Base-by-base conservation (phyloP, 2,888 invertebrate genomes). In the Tipula vernalis region DNA sequence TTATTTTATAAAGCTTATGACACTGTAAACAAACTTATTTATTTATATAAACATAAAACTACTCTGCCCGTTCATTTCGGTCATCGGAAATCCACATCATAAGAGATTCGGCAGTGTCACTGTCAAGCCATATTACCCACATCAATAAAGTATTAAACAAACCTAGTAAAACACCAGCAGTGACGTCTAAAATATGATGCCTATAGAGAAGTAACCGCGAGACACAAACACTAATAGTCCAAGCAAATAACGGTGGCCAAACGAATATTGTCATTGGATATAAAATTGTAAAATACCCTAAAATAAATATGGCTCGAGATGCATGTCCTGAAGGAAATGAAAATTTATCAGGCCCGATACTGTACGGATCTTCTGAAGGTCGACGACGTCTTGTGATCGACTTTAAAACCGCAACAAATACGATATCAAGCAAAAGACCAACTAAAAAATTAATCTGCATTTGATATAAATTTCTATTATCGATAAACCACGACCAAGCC, bases 321-420 rank as follows among this genome's bases (percentile, higher is more conserved):
- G 97, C 95, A 91, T 99, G 99, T 0, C 98, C 98, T 0, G 98
- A 99, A 12, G 99, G 99, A 91, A 99, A 99, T 39, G 84, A 84
- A 39, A 39, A 84, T 89, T 97, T 96, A 91, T 98, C 98, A 0
- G 98, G 96, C 0, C 97, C 96, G 28, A 97, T 92, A 47, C 93
- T 93, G 87, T 95, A 91, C 88, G 95, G 93, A 90, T 96, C 96
- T 88, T 94, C 94, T 87, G 92, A 92, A 15, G 98, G 98, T 42
- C 98, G 93, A 88, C 95, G 93, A 89, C 98, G 93, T 88, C 98
- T 93, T 5, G 95, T 94, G 87, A 94, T 91, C 0, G 98, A 95
- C 92, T 98, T 98, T 12, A 95, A 89, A 3, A 96, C 88, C 8
- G 96, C 96, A 88, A 98, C 94, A 5, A 96, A 90, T 15, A 97